Base-by-base conservation (phyloP, 1,140 invertebrate species). In the Phymastichus coffea region DNA sequence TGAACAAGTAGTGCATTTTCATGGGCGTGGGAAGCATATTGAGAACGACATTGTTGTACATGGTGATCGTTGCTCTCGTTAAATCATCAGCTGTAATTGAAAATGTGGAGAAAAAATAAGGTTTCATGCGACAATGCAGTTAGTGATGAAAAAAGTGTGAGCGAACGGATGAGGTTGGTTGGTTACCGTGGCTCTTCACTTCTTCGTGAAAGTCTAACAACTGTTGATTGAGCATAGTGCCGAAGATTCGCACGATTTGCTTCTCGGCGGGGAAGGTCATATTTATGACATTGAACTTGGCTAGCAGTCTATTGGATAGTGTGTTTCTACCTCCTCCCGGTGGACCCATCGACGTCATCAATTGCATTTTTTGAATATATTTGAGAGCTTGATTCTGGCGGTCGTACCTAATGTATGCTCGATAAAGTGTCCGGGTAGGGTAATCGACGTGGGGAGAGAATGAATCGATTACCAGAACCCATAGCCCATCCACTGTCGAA, bases 1-100 rank as follows among this genome's bases (percentile, higher is more conserved):
- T 94, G 77, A 94, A 94, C 14, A 93, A 75, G 66, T 94, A 95
- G 74, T 95, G 92, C 67, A 92, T 93, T 73, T 94, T 94, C 30
- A 86, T 85, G 1, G 92, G 92, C 2, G 91, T 94, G 1, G 93
- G 92, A 40, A 94, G 71, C 82, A 94, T 86, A 68, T 87, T 88
- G 2, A 71, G 70, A 2, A 85, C 78, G 0, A 93, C 86, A 54
- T 81, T 81, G 68, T 87, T 84, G 69, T 92, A 94, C 61, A 93
- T 76, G 61, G 88, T 85, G 59, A 94, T 85, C 0, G 90, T 91
- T 3, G 88, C 86, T 49, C 79, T 67, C 7, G 85, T 88, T 55
- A 88, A 78, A 4, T 81, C 75, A 41, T 83, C 78, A 2, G 80
- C 84, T 63, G 80, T 64, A 0, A n/a, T n/a, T 53, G 73, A 61